Percentiles rank a stretch among this genome's conserved stretches.
Evolutionary conservation across 2,888 invertebrate species (phyloP).

Genomic region (Gibbula magus): DNA sequence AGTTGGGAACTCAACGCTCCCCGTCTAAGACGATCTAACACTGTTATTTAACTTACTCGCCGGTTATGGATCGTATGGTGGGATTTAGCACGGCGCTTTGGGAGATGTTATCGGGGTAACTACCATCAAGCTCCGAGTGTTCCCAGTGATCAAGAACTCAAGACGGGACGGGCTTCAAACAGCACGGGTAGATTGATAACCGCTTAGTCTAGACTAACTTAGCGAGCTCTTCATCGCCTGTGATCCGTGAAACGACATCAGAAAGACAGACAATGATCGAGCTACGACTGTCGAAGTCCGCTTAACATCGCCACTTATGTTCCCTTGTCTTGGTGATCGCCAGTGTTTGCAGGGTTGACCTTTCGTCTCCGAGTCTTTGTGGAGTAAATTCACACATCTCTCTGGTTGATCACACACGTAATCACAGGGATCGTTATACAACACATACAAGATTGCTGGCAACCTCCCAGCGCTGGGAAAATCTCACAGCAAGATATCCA

Average conservation of each 20-base stretch:
- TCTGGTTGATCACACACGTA: not conserved
- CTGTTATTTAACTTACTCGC: not conserved
- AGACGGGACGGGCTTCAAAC: not conserved
- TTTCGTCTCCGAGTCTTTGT: not conserved
- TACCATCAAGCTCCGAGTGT: not conserved
- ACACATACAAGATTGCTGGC: not conserved
- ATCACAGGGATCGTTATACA: not conserved
- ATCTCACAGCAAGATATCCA: too few species aligned
- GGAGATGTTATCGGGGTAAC: conserved; percentile 2
- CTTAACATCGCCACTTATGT: not conserved
- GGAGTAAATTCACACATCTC: not conserved
- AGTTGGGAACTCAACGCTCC: not conserved
- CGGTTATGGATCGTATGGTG: not conserved
- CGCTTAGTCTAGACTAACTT: not conserved
- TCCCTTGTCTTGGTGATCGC: not conserved
- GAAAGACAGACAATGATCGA: not conserved
- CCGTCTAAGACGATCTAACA: not conserved
- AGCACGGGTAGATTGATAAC: not conserved
- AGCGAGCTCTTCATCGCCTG: not conserved
- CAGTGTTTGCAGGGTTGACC: not conserved
- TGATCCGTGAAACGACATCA: conserved; percentile 19
- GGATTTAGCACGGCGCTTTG: conserved; percentile 2
- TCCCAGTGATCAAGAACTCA: not conserved
- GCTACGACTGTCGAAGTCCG: not conserved
- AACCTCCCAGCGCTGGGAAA: not conserved